Conservation (phyloP, 2,113 vertebrate species). For the Gopherus flavomarginatus region DNA sequence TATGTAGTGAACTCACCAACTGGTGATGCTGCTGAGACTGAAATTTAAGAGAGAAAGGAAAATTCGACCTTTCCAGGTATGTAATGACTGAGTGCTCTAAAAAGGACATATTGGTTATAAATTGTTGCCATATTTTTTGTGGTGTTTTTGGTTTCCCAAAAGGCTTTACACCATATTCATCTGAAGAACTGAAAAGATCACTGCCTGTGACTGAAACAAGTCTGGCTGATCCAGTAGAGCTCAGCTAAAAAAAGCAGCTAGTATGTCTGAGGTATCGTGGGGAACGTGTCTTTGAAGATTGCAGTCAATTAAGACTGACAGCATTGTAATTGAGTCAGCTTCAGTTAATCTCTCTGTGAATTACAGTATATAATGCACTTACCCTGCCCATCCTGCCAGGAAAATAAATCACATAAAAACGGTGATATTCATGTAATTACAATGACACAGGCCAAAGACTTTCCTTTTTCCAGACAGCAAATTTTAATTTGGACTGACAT, state of each 20-base stretch:
- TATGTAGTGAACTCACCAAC: not conserved
- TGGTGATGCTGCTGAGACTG: not conserved
- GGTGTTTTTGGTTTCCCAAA: not conserved
- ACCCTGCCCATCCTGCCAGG: not conserved
- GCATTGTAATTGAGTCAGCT: not conserved
- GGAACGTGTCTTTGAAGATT: not conserved
- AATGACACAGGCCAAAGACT: not conserved
- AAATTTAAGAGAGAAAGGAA: not conserved
- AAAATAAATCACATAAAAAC: not conserved
- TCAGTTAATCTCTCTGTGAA: not conserved
- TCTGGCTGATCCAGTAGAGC: not conserved
- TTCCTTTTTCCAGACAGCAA: not conserved
- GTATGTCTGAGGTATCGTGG: not conserved
- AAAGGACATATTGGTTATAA: not conserved
- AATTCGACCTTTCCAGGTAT: not conserved
- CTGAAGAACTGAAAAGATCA: not conserved
- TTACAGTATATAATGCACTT: not conserved
- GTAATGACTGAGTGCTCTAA: not conserved
- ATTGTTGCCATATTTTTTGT: not conserved
- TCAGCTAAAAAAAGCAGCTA: not conserved
- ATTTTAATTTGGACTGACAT: slow-evolving; percentile 39
- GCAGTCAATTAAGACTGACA: not conserved
- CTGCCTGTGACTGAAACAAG: not conserved
- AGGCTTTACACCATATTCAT: not conserved
- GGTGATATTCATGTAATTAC: not conserved